Evolutionary conservation across 2,888 invertebrate species (phyloP).

Genomic region (Baccha elongata): DNA sequence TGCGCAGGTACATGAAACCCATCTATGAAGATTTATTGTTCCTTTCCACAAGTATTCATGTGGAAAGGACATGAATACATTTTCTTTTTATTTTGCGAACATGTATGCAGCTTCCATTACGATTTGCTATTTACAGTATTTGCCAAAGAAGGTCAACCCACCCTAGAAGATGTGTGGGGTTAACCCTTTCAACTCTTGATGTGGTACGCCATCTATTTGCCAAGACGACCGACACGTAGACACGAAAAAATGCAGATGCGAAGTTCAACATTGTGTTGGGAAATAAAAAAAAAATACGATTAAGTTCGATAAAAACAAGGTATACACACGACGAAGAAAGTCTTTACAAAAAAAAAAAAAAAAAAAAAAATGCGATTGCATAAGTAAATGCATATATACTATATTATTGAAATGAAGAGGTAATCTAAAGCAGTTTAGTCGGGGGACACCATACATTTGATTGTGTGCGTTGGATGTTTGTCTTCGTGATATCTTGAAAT

Average conservation of each 20-base stretch:
- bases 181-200: conserved; percentile 55
- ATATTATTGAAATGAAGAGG: conserved; percentile 22
- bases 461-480: background rate
- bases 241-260: conserved; percentile 27
- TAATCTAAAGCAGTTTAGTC: conserved; percentile 23
- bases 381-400: conserved; percentile 40
- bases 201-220: conserved; percentile 15
- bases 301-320: conserved; percentile 24
- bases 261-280: conserved; percentile 47
- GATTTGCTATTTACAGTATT: conserved; percentile 28
- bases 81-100: conserved; percentile 1
- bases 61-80: conserved; percentile 11
- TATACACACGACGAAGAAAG: background rate
- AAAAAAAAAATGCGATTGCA: conserved; percentile 38
- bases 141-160: conserved; percentile 1
- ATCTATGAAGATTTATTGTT: background rate
- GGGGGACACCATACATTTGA: conserved; percentile 1
- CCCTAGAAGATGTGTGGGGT: background rate
- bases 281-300: conserved; percentile 60
- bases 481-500: background rate
- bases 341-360: background rate
- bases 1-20: too few species aligned
- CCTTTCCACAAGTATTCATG: background rate
- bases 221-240: background rate
- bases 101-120: conserved; percentile 43